A percentile compares a stretch with the other conserved stretches of the same genome.
Conservation (phyloP, 1,140 invertebrate species). For the Drosophila melanogaster region Release_6_plus_ISO1_MT NC_004354.4:15238001-15238500, state of each 20-base stretch:
- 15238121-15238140: no score
- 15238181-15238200: no score
- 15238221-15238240: not conserved
- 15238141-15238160: no score
- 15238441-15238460: not conserved
- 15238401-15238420: constrained; percentile 47
- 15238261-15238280: constrained; percentile 44
- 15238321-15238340: constrained; percentile 11
- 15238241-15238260: constrained; percentile 14
- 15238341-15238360: not conserved
- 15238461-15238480: constrained; percentile 2
- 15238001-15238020: constrained; percentile 76
- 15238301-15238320: constrained; percentile 64
- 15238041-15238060: constrained; percentile 55
- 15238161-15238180: no score
- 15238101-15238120: constrained; percentile 4
- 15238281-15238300: constrained; percentile 66
- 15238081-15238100: constrained; percentile 1
- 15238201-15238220: no score
- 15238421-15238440: not conserved
- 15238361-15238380: constrained; percentile 37
- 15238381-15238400: constrained; percentile 47
- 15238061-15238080: not conserved
- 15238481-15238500: not conserved
- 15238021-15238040: constrained; percentile 38